A percentile compares a stretch with the other conserved stretches of the same genome.
These are phyloP conservation scores for Centropyge bicolor DNA, from an alignment of 2,797 vertebrate species.

Conservation along the genomic window DNA sequence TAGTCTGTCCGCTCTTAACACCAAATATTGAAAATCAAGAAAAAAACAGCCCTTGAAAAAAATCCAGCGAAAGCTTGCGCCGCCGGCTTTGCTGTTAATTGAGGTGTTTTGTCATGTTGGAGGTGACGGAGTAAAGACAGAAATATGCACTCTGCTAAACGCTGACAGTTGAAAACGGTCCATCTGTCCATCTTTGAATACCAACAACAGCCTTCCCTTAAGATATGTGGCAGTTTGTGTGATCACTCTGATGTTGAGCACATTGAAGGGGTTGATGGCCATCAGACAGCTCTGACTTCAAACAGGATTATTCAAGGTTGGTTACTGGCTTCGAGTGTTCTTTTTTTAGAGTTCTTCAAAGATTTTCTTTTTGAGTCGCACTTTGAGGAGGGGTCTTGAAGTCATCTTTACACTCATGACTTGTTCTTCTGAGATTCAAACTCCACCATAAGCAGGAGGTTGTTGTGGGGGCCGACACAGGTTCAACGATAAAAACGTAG, in stretches of 20 bases:
- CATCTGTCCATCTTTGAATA: constrained; percentile 38
- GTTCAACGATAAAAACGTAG: constrained; percentile 9
- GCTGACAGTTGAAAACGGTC: constrained; percentile 49
- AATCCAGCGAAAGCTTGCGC: constrained; percentile 17
- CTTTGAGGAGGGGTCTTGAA: constrained; percentile 55
- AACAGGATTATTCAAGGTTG: constrained; percentile 55
- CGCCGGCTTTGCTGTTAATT: constrained; percentile 34
- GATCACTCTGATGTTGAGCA: constrained; percentile 38
- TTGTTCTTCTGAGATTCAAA: constrained; percentile 46
- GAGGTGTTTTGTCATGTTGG: constrained; percentile 36
- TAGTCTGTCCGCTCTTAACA: constrained; percentile 12
- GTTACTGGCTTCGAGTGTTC: constrained; percentile 37
- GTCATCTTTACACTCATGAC: constrained; percentile 50
- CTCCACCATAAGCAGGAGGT: constrained; percentile 18
- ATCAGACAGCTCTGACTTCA: constrained; percentile 57
- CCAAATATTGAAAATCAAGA: constrained; percentile 18
- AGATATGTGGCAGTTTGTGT: constrained; percentile 39
- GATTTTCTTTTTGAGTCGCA: constrained; percentile 28
- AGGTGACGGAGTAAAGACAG: constrained; percentile 42
- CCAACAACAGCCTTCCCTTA: constrained; percentile 32
- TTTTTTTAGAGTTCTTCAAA: constrained; percentile 57
- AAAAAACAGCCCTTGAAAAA: constrained; percentile 2
- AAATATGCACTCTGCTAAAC: constrained; percentile 46
- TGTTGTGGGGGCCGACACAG: constrained; percentile 27
- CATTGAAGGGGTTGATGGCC: constrained; percentile 44